Evolutionary conservation across 2,113 vertebrate species (phyloP).

Genomic region (Glaucidium brasilianum): DNA sequence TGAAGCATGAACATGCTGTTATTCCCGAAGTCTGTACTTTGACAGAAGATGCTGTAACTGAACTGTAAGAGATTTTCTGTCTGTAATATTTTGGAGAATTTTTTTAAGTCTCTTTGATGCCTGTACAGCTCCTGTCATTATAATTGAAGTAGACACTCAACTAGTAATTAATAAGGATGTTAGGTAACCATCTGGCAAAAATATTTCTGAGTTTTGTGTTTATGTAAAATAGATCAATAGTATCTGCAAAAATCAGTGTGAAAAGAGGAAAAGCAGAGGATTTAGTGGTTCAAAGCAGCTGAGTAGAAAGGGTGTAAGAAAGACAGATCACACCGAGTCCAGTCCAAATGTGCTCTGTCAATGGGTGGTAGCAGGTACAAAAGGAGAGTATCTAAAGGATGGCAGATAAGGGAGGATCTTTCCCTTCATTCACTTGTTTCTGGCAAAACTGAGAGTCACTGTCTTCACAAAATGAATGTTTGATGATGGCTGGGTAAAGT

Average conservation of each 20-base stretch:
- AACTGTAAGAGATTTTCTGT: neutral
- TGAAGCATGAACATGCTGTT: neutral
- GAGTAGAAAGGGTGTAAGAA: neutral
- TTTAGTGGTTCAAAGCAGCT: neutral
- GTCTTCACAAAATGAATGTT: neutral
- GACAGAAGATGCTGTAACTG: neutral
- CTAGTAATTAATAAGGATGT: neutral
- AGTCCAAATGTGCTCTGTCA: neutral
- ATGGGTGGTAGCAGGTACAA: neutral
- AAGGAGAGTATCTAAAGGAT: neutral
- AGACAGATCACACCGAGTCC: neutral
- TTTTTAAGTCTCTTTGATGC: neutral
- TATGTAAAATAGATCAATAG: neutral
- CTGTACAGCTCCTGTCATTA: neutral
- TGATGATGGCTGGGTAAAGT: neutral
- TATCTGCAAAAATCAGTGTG: neutral
- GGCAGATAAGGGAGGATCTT: rapidly evolving
- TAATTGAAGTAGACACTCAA: neutral
- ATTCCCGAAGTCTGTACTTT: neutral
- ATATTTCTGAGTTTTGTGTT: neutral
- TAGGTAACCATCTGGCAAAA: neutral
- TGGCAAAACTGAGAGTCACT: neutral
- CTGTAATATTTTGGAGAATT: neutral
- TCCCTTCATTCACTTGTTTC: neutral
- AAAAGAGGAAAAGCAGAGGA: neutral